Evolutionary conservation across 35 echinoderm and acorn worm species (phyloP).

Genomic region (Ophioderma brevispina): DNA sequence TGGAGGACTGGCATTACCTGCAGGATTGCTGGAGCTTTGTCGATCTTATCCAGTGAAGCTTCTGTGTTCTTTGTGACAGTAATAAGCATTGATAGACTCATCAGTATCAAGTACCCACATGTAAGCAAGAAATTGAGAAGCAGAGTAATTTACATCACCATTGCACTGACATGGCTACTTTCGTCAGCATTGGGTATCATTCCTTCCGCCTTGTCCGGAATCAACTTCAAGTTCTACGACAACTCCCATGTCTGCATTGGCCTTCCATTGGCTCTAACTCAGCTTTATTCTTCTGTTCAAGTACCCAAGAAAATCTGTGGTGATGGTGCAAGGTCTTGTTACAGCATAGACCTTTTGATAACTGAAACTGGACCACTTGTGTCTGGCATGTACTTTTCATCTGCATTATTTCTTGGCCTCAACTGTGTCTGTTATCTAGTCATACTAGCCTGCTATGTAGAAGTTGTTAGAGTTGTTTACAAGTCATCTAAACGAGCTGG

Average conservation of each 20-base stretch:
- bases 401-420: background rate
- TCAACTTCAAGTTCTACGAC: background rate
- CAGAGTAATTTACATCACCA: background rate
- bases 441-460: background rate
- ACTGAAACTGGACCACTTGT: background rate
- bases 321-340: background rate
- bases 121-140: background rate
- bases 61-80: slow-evolving; percentile 49
- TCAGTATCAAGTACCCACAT: slow-evolving; percentile 30
- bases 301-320: background rate
- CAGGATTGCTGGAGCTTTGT: slow-evolving; percentile 30
- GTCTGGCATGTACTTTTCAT: background rate
- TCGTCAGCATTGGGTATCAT: background rate
- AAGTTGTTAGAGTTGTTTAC: background rate
- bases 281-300: background rate
- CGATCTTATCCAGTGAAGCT: slow-evolving; percentile 47
- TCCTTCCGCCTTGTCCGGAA: background rate
- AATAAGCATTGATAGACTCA: slow-evolving; percentile 34
- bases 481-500: background rate
- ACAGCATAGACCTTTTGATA: background rate
- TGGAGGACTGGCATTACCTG: slow-evolving; percentile 36
- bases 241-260: slow-evolving; percentile 3
- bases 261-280: background rate
- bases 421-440: background rate
- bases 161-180: background rate